phyloP scores from a whole-genome alignment of 2,888 invertebrate species.

The Stomorhina lunata region DNA sequence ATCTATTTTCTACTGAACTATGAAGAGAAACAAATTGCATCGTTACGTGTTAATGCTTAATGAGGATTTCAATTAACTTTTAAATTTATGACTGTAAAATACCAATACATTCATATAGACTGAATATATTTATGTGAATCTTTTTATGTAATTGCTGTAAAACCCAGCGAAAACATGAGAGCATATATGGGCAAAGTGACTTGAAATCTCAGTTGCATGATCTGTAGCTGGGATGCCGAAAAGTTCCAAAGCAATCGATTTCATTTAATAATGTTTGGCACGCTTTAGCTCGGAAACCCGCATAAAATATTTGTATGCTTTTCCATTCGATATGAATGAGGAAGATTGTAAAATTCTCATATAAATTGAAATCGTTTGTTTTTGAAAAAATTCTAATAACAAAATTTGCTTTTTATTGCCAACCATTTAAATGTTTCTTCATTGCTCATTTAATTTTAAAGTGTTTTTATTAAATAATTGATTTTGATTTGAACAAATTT shows the following conservation, averaged over 20 bases:
- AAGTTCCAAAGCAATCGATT: conserved; percentile 3
- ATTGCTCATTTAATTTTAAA: conserved; percentile 11
- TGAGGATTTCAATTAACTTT: conserved; percentile 47
- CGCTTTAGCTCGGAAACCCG: conserved; percentile 28
- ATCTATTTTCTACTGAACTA: too few species aligned
- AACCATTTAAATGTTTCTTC: not conserved
- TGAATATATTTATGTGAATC: too few species aligned
- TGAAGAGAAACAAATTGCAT: not conserved
- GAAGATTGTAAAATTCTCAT: not conserved
- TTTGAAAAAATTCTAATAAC: not conserved
- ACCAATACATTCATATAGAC: too few species aligned
- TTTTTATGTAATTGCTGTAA: too few species aligned
- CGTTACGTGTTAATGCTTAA: conserved; percentile 2
- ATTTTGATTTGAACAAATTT: conserved; percentile 58
- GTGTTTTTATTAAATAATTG: conserved; percentile 60
- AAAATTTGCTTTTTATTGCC: not conserved
- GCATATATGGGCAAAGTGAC: too few species aligned
- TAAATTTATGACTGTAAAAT: conserved; percentile 25
- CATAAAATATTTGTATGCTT: not conserved
- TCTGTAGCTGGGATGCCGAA: conserved; percentile 15
- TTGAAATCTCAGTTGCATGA: too few species aligned
- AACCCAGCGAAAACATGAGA: too few species aligned
- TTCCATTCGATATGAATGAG: not conserved
- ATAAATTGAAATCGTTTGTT: conserved; percentile 16
- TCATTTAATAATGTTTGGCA: conserved; percentile 11